Evolutionary conservation across 2,797 vertebrate species (phyloP).

Genomic region (Argyrosomus regius): DNA sequence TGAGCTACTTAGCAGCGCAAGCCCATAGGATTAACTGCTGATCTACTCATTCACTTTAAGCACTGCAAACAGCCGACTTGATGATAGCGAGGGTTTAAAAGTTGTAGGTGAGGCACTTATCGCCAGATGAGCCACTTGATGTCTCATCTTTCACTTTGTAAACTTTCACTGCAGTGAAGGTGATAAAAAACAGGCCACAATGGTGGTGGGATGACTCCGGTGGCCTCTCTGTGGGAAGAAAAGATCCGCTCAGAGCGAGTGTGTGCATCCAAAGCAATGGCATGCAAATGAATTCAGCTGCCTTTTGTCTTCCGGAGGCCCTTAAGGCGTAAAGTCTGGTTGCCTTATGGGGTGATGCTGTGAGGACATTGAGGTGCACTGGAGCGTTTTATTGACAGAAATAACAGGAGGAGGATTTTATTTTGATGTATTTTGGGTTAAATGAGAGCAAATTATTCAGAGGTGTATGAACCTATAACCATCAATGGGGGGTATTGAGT

Average conservation of each 20-base stretch:
- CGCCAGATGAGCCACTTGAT: constrained; percentile 74
- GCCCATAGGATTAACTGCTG: constrained; percentile 81
- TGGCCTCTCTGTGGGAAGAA: constrained; percentile 65
- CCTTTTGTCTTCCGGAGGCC: constrained; percentile 74
- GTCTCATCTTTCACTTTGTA: constrained; percentile 79
- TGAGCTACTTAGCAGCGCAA: constrained; percentile 79
- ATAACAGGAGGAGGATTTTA: constrained; percentile 73
- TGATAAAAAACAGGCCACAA: constrained; percentile 58
- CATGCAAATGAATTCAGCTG: constrained; percentile 78
- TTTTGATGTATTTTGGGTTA: constrained; percentile 81
- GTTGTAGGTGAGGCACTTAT: constrained; percentile 81
- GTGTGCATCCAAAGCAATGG: constrained; percentile 57
- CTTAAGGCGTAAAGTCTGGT: constrained; percentile 76
- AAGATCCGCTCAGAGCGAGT: constrained; percentile 41
- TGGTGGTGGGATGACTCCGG: constrained; percentile 40
- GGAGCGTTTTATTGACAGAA: constrained; percentile 74
- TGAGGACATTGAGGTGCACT: constrained; percentile 74
- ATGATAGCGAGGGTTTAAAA: constrained; percentile 79
- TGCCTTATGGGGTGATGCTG: constrained; percentile 70
- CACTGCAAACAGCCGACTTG: constrained; percentile 76
- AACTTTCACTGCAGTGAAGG: constrained; percentile 67
- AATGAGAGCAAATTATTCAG: constrained; percentile 81
- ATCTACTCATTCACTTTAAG: constrained; percentile 84
- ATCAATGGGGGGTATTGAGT: constrained; percentile 63
- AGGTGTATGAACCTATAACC: constrained; percentile 75